Evolutionary conservation across 2,113 vertebrate genomes (phyloP).

Genomic region (Oryzias javanicus): DNA sequence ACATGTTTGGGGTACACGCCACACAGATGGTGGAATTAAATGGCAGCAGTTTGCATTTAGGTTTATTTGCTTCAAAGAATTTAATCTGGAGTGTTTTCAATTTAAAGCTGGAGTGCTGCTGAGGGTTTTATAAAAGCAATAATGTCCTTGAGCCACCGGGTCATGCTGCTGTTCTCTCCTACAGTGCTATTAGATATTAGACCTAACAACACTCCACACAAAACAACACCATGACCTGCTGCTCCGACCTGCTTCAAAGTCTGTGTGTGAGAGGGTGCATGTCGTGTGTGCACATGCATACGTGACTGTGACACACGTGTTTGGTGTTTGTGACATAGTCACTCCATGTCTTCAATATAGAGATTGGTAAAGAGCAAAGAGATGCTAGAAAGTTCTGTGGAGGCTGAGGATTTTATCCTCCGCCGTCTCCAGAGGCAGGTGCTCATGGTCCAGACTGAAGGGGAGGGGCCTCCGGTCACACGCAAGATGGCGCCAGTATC

Average conservation of each 20-base stretch:
- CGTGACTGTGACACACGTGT: not conserved
- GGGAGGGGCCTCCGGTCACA: too few species aligned
- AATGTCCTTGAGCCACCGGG: constrained; percentile 35
- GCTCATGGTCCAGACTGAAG: too few species aligned
- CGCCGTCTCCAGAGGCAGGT: too few species aligned
- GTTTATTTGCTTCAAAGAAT: constrained; percentile 17
- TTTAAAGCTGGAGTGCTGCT: constrained; percentile 40
- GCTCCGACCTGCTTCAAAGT: constrained; percentile 12
- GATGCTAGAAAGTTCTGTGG: too few species aligned
- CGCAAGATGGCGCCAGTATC: too few species aligned
- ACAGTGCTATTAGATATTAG: constrained; percentile 19
- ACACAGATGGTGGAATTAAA: too few species aligned
- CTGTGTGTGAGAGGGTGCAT: not conserved
- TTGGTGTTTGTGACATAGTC: too few species aligned
- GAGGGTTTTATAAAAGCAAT: constrained; percentile 33
- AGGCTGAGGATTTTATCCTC: too few species aligned
- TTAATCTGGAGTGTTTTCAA: constrained; percentile 40
- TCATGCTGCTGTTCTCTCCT: constrained; percentile 33
- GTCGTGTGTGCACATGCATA: not conserved
- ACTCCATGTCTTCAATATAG: too few species aligned
- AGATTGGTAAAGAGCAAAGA: too few species aligned
- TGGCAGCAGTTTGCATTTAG: not conserved
- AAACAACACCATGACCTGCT: constrained; percentile 25
- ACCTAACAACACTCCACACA: constrained; percentile 44
- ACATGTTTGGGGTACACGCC: too few species aligned